Evolutionary conservation across 2,113 vertebrate genomes (phyloP), one percentile per base, ranked within the genome.

Genomic region (Sardina pilchardus): DNA sequence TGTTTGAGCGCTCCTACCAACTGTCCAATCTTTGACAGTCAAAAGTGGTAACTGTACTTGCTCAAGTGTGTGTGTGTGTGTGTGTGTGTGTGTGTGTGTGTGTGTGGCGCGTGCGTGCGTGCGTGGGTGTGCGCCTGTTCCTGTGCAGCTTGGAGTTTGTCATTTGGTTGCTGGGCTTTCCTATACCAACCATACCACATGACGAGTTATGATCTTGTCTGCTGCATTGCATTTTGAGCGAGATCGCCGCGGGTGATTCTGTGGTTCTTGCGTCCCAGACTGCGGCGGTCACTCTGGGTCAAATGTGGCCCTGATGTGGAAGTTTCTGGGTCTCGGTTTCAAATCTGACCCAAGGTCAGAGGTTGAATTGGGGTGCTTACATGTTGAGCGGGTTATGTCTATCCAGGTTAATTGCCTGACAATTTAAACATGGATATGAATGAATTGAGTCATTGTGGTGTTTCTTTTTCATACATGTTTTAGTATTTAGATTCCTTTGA

Each of bases 91-190:
- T 71, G 26, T 71, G 63, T 67, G 24, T 36, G 17, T 56, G 50
- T 56, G 17, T 56, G 17, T 56, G 50, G 17, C 21, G 59, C n/a
- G 6, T 63, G 21, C 6, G 24, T 63, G 21, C 3, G 19, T 56
- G 53, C 19, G 17, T 56, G 53, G 2, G 2, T 19, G 53, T 56
- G 17, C 2, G 53, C 0, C 6, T 78, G 71, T 78, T 78, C 9
- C 4, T 78, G 63, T 30, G 63, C 63, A 67, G 63, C 63, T 67
- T 24, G 63, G 63, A 67, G 63, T 67, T 78, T 78, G 71, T 78
- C 71, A 36, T 78, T 78, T 30, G 53, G 53, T 59, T 14, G 4
- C 30, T 78, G 2, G 71, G 34, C 10, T 36, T 21, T 59, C 21
- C 53, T 59, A 59, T 21, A 19, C 53, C 19, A 56, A 21, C 53